Base-by-base conservation (phyloP, 2,888 invertebrate species). In the Pachycephus smyrnensis region DNA sequence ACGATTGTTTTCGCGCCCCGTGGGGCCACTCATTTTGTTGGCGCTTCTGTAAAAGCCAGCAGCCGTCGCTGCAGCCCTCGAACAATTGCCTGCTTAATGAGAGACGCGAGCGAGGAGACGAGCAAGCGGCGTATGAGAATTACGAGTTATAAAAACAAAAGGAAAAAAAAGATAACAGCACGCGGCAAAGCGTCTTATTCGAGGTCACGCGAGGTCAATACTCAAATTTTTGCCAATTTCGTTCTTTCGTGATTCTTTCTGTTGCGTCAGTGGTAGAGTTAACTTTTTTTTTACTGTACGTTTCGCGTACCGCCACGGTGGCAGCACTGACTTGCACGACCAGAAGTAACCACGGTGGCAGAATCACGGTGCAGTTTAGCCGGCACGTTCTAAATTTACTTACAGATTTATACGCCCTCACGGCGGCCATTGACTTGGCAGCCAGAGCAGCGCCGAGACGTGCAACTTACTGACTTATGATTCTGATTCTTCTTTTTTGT, bases 331-430 rank as follows among this genome's bases (percentile, higher is more conserved):
- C 73, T 69, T 68, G 36, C 82, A 55, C 32, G 31, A 33, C 33
- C 68, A 75, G 73, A 75, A 71, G 78, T 35, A 55, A 78, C 73
- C 80, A 76, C 37, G 69, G 75, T 79, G 79, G 77, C 75, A 31
- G n/a, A 69, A 15, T 78, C 78, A 76, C 79, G 79, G 73, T 73
- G 77, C 75, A 75, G 80, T 82, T 85, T 81, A 76, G 81, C 78
- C 68, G 83, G 81, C 31, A 23, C 82, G 81, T 84, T 89, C 89
- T 89, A 89, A 89, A 89, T 89, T 89, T 89, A 89, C 89, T 86
- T 85, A 82, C 83, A 83, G 86, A 89, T 89, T 88, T 89, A 87
- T 87, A 87, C 86, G 86, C 84, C 86, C 83, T 83, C 84, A 77
- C 81, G 80, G 77, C 86, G 88, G 88, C 82, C 88, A 86, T 88